Conservation (phyloP, 2,113 vertebrate species). For the Hymenochirus boettgeri region DNA sequence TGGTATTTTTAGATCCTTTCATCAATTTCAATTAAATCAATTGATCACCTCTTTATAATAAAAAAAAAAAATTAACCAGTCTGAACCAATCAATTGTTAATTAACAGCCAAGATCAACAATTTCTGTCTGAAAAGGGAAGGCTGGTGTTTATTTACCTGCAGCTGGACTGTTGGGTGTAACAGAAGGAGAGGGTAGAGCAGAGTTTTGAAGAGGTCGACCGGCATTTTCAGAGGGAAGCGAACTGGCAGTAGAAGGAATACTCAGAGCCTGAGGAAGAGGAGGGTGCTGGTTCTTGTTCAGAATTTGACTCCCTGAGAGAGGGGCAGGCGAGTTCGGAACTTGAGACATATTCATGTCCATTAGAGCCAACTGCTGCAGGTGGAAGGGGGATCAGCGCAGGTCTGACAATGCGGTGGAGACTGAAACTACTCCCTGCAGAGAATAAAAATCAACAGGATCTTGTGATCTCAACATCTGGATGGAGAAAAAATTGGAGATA, state of each 20-base stretch:
- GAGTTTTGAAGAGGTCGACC: slow-evolving; percentile 88
- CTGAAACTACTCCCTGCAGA: background rate
- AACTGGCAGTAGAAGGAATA: slow-evolving; percentile 81
- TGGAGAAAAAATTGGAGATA: no score
- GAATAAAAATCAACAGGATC: no score
- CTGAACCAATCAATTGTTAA: no score
- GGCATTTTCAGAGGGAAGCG: slow-evolving; percentile 88
- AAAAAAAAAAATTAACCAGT: no score
- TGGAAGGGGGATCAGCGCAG: slow-evolving; percentile 63
- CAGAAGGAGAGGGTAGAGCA: slow-evolving; percentile 85
- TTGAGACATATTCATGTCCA: slow-evolving; percentile 84
- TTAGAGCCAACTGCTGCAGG: slow-evolving; percentile 59
- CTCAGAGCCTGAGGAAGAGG: slow-evolving; percentile 78
- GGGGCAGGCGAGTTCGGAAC: slow-evolving; percentile 73
- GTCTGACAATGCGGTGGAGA: slow-evolving; percentile 17
- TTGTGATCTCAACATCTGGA: no score
- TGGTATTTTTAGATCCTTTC: no score
- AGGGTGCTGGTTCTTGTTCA: slow-evolving; percentile 67
- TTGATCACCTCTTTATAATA: no score
- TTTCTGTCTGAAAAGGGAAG: no score
- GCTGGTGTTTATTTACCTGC: slow-evolving; percentile 67
- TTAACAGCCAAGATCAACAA: no score
- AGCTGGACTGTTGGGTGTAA: slow-evolving; percentile 81
- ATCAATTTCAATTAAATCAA: no score
- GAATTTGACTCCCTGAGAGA: slow-evolving; percentile 69